phyloP scores from a whole-genome alignment of 2,113 vertebrate species.

The Blennius ocellaris region DNA sequence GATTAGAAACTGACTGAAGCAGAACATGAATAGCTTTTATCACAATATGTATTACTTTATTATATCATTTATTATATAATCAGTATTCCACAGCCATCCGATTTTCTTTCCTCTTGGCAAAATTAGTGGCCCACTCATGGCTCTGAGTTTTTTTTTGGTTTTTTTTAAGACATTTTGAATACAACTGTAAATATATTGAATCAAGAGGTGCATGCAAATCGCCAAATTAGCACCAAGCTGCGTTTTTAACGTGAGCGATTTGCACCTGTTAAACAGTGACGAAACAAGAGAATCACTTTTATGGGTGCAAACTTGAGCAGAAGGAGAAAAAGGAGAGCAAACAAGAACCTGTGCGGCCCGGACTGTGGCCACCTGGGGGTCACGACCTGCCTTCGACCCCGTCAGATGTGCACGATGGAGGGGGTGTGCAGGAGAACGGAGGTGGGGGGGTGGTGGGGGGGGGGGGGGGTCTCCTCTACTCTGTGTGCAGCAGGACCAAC shows the following conservation, averaged over 20 bases:
- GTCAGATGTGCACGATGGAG: constrained; percentile 89
- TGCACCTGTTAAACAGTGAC: constrained; percentile 14
- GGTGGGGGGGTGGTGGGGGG: constrained; percentile 75
- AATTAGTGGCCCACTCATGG: too few relatives aligned
- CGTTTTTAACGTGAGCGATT: constrained; percentile 45
- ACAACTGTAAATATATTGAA: constrained; percentile 29
- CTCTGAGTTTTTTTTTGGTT: too few relatives aligned
- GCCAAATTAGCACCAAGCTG: constrained; percentile 45
- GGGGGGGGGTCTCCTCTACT: constrained; percentile 82
- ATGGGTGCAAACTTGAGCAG: too few relatives aligned
- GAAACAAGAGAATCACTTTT: too few relatives aligned
- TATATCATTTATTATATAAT: too few relatives aligned
- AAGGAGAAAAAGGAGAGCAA: constrained; percentile 28
- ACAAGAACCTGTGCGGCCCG: constrained; percentile 38
- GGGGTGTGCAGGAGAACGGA: constrained; percentile 55
- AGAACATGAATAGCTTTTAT: too few relatives aligned
- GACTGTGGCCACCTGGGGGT: constrained; percentile 92
- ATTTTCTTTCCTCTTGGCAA: too few relatives aligned
- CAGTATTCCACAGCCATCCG: too few relatives aligned
- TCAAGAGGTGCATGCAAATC: constrained; percentile 44
- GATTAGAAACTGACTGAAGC: too few relatives aligned
- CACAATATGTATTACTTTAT: too few relatives aligned
- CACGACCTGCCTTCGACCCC: constrained; percentile 95
- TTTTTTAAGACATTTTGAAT: constrained; percentile 29
- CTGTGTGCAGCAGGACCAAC: constrained; percentile 46